Base-by-base conservation (phyloP, 2,888 invertebrate genomes). In the Globia sparganii region DNA sequence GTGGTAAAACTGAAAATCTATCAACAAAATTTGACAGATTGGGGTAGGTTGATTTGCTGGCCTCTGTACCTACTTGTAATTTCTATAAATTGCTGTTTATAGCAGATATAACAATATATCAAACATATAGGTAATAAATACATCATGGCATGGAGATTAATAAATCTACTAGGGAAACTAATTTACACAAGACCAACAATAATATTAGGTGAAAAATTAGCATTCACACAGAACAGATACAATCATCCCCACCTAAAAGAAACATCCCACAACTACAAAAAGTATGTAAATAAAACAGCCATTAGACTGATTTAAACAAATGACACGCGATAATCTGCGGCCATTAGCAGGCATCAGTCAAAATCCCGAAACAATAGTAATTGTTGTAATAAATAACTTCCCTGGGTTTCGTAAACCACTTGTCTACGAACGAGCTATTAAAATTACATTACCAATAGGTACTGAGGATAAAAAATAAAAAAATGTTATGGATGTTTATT, bases 331-430 rank as follows among this genome's bases (percentile, higher is more conserved):
- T 93, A 92, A 94, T 93, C 91, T 91, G 78, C 80, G 81, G 90
- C 90, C 93, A 93, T 94, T 94, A 94, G 90, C 84, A 86, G 74
- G 85, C 94, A 93, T 94, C 93, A 93, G 90, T 95, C 95, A 95
- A 92, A 92, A 92, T 89, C 88, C 86, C 89, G 80, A 91, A 94
- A 95, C 95, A 95, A 95, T 94, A 91, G 94, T 92, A 93, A 94
- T 94, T 91, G 92, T 90, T 78, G 90, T 93, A 93, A 94, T 93
- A 92, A 93, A 94, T 93, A 91, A 92, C 90, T 80, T 90, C 91
- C 89, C 84, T 79, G 80, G 70, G 80, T 91, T 90, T 91, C 83
- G 90, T 89, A 89, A 89, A 84, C 83, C 89, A 86, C 88, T 88
- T 85, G 84, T 86, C 86, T 86, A 80, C 75, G 67, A 77, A 84